Base-by-base conservation (phyloP, 2,888 invertebrate genomes). In the Linnaemya tessellans region DNA sequence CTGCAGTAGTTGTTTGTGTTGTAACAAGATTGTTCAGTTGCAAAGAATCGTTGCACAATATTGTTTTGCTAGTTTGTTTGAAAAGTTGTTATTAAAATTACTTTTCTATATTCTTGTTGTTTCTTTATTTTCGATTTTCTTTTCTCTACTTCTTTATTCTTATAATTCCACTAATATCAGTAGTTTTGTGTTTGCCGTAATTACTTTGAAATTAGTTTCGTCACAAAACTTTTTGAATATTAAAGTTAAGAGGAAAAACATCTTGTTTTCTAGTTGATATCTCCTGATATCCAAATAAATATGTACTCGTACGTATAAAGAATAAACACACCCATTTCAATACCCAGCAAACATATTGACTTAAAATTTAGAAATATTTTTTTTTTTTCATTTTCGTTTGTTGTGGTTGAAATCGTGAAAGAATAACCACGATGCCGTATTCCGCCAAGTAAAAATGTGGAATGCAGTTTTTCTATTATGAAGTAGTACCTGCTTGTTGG, bases 201-300 rank as follows among this genome's bases (percentile, higher is more conserved):
- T 90, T 91, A 90, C 91, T 90, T 90, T 89, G 90, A 90, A 90
- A 91, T 90, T 90, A 90, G 90, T 90, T 90, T 90, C 89, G 89
- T 88, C 79, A 77, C 87, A 88, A 88, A 91, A 90, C 89, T 89
- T 91, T 90, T 89, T 81, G 75, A 75, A 67, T 74, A 75, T 67
- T 58, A 75, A 25, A 77, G 80, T 81, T 79, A 65, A 75, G 5
- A 22, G 58, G 84, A 87, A 88, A 84, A 79, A 85, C 79, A 80
- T 77, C 70, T 81, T 81, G 64, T 71, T 80, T 73, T 35, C 58
- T 62, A 51, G 46, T 65, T 62, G 56, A 54, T 35, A 20, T 15
- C 22, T 15, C 30, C 41, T 35, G n/a, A 18, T 1, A 25, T 15
- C 38, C 51, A 7, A 41, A 13, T 70, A 62, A 18, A 10, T 51